phyloP scores from a whole-genome alignment of 1,140 invertebrate genomes.

The Cydia splendana region DNA sequence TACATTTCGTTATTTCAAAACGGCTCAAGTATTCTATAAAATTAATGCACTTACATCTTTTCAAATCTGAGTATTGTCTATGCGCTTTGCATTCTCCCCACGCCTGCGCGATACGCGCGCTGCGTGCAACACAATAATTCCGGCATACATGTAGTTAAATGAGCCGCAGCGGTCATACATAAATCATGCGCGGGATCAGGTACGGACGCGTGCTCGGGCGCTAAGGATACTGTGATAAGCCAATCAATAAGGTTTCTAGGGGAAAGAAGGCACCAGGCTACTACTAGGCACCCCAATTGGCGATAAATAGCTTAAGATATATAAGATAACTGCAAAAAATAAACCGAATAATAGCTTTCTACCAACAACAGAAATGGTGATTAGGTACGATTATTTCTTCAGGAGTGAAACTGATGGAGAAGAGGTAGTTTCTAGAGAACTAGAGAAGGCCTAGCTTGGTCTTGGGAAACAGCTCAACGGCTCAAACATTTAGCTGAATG shows the following conservation, averaged over 20 bases:
- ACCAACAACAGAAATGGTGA: no score
- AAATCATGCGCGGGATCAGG: constrained; percentile 24
- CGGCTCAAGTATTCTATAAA: neutral
- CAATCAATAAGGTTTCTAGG: neutral
- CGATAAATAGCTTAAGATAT: no score
- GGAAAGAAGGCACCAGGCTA: neutral
- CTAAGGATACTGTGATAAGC: constrained; percentile 1
- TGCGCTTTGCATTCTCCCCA: constrained; percentile 24
- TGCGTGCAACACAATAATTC: constrained; percentile 29
- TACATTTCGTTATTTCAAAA: neutral
- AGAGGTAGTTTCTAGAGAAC: no score
- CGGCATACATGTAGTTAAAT: constrained; percentile 32
- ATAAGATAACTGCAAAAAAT: neutral
- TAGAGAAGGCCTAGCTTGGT: no score
- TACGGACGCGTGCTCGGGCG: neutral
- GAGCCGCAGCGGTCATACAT: constrained; percentile 26
- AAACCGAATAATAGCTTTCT: neutral
- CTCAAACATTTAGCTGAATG: no score
- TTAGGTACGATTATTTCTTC: no score
- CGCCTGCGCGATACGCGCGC: constrained; percentile 24
- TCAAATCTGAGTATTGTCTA: neutral
- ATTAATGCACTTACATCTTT: neutral
- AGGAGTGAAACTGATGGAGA: no score
- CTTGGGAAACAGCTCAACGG: no score
- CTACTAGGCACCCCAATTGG: neutral